Base-by-base conservation (phyloP, 2,797 vertebrate genomes). In the Aplochiton taeniatus region DNA sequence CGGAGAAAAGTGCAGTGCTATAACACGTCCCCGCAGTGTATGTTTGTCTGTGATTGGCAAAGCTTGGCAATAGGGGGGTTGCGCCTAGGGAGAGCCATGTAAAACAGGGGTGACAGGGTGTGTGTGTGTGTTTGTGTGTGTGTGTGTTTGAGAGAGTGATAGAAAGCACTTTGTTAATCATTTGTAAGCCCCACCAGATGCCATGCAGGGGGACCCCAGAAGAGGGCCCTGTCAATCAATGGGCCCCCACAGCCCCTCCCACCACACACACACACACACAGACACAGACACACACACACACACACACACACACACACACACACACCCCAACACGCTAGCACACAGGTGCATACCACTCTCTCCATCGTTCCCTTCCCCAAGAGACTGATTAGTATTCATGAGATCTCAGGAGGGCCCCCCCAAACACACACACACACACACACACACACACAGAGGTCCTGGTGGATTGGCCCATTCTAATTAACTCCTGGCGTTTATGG, bases 361-460 rank as follows among this genome's bases (percentile, higher is more conserved):
- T 45, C 57, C 41, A 11, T 20, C 59, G 58, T 59, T 44, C 66
- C 54, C 45, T 55, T 73, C 75, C 85, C 74, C 82, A 74, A 74
- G 82, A 81, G 85, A 76, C 87, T 91, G 84, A 90, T 91, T 90
- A 90, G 87, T 88, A 91, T 91, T 90, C 89, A 91, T 90, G 88
- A 85, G 83, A 74, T 88, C 85, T 89, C 87, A 83, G 75, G 85
- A 90, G 85, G 64, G 78, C 82, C 61, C 70, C 52, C 65, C 20
- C 61, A 65, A 50, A 63, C 58, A 50, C 46, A 69, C 62, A 58
- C 74, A 65, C 73, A 52, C 71, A 60, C 75, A 68, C 72, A 72
- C 66, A 66, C 70, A 51, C 45, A 68, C 68, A 73, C 74, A 75
- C 75, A 82, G 63, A 75, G 65, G 83, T 85, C 83, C 77, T 75